These are phyloP conservation scores for Brachypodius melanocephalos DNA, from an alignment of 2,113 vertebrate species.

Conservation along the genomic window DNA sequence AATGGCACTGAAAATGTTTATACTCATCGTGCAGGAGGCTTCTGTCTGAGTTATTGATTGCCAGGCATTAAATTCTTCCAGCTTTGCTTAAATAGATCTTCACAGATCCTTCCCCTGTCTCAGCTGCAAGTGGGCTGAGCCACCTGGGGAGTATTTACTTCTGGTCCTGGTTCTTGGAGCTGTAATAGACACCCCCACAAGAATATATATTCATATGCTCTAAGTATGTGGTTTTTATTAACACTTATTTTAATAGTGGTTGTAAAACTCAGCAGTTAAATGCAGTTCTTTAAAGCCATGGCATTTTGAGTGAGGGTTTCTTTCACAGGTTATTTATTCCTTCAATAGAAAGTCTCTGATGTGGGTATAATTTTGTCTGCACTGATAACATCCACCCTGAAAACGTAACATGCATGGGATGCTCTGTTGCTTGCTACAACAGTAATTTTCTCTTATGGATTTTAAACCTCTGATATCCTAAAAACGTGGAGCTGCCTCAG, in stretches of 20 bases:
- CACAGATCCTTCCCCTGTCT: neutral
- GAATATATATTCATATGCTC: neutral
- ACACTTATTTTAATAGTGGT: neutral
- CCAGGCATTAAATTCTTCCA: neutral
- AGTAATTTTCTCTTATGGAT: neutral
- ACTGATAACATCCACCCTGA: neutral
- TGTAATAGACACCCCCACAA: neutral
- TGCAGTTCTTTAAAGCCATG: neutral
- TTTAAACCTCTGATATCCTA: neutral
- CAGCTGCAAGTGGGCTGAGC: neutral
- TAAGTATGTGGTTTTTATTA: neutral
- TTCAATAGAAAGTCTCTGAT: neutral
- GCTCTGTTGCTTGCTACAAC: neutral
- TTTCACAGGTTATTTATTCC: neutral
- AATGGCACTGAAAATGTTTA: neutral
- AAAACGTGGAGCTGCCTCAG: neutral
- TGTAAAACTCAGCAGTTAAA: constrained; percentile 15
- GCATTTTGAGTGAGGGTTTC: neutral
- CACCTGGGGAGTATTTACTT: neutral
- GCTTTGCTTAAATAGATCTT: neutral
- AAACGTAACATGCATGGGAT: accelerated
- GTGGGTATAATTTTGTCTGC: neutral
- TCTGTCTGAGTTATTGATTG: neutral
- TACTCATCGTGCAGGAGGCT: accelerated
- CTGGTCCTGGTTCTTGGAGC: neutral